These are phyloP conservation scores for Pseudanteris insignis DNA, from an alignment of 2,888 invertebrate genomes.

Conservation along the genomic window DNA sequence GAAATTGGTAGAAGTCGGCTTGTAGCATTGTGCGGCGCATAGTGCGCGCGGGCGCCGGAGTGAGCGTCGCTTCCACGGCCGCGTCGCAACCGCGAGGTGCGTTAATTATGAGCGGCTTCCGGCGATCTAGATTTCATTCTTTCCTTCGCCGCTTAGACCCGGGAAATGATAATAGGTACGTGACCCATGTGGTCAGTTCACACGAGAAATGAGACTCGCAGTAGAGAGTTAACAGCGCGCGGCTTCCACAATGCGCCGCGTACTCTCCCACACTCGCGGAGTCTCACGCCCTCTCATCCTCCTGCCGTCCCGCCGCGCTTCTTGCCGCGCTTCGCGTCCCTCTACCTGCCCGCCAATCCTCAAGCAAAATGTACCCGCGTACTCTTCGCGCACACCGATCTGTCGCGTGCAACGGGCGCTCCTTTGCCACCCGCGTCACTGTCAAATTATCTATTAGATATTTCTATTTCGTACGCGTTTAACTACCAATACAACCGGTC, in stretches of 20 bases:
- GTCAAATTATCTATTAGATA: too few relatives aligned
- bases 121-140: slow-evolving; percentile 68
- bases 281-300: slow-evolving; percentile 67
- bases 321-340: neutral
- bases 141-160: slow-evolving; percentile 56
- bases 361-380: slow-evolving; percentile 25
- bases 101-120: slow-evolving; percentile 67
- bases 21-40: slow-evolving; percentile 21
- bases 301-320: slow-evolving; percentile 47
- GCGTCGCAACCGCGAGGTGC: slow-evolving; percentile 54
- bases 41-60: slow-evolving; percentile 21
- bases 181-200: slow-evolving; percentile 68
- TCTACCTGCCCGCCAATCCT: slow-evolving; percentile 37
- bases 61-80: slow-evolving; percentile 44
- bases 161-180: slow-evolving; percentile 67
- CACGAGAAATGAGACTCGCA: slow-evolving; percentile 64
- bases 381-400: slow-evolving; percentile 24
- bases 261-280: slow-evolving; percentile 66
- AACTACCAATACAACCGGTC: too few relatives aligned
- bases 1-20: slow-evolving; percentile 18
- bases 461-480: too few relatives aligned
- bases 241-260: slow-evolving; percentile 63
- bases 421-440: slow-evolving; percentile 9
- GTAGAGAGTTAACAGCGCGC: slow-evolving; percentile 48
- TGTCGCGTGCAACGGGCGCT: slow-evolving; percentile 31